These are phyloP conservation scores for Caenorhabditis sp. DNA, from an alignment of 2,888 invertebrate species.

Conservation along the genomic window DNA sequence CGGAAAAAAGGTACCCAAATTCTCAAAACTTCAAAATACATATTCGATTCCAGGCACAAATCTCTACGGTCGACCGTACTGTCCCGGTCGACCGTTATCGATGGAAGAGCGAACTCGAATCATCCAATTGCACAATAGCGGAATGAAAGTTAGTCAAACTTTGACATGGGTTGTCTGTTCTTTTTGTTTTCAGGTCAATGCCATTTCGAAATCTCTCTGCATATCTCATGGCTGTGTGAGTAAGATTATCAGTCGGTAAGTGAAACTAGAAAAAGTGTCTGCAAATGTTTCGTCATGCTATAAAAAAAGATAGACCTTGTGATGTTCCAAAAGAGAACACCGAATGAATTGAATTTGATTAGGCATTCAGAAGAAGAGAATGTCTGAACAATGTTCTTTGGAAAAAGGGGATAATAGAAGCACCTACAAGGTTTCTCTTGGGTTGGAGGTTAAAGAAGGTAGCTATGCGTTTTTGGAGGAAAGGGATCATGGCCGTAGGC, in stretches of 20 bases:
- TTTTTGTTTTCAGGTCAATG: conserved; percentile 76
- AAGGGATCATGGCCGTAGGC: no score
- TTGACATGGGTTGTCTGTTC: conserved; percentile 12
- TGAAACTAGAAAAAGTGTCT: not conserved
- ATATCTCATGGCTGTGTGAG: conserved; percentile 83
- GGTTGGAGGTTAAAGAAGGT: conserved; percentile 6
- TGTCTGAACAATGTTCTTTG: conserved; percentile 30
- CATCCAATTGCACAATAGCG: conserved; percentile 78
- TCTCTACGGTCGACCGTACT: conserved; percentile 82
- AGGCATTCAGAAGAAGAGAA: conserved; percentile 11
- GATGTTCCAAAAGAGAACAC: conserved; percentile 23
- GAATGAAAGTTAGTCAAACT: conserved; percentile 77
- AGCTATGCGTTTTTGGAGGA: not conserved
- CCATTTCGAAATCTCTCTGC: conserved; percentile 81
- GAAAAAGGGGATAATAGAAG: not conserved
- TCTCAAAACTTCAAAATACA: no score
- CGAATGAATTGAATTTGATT: not conserved
- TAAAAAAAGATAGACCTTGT: not conserved
- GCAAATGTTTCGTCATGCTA: conserved; percentile 16
- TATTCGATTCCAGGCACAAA: conserved; percentile 75
- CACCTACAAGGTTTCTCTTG: conserved; percentile 14
- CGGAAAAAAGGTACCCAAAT: conserved; percentile 51
- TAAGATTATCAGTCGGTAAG: conserved; percentile 81
- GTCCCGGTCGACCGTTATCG: conserved; percentile 82
- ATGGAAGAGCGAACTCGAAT: conserved; percentile 81